Evolutionary conservation across 1,140 invertebrate genomes (phyloP), one percentile per base, ranked within the genome.

Genomic region (Pemphigus obesinymphae): DNA sequence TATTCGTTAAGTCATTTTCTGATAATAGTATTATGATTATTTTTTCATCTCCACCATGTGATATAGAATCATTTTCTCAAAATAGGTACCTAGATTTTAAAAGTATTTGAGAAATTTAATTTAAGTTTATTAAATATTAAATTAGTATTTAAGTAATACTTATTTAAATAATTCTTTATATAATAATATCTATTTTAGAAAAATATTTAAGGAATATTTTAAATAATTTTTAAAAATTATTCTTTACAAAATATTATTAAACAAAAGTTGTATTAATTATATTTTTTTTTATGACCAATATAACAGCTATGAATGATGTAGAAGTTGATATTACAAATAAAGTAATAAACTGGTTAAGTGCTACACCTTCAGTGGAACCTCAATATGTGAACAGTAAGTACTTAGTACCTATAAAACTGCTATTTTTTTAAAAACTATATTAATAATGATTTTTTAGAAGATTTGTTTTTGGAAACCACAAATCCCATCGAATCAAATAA

Each of bases 321-420:
- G 58, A 61, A 61, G 58, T 61, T 61, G 29, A 61, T 26, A 61
- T 61, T 61, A 61, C 58, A 61, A 61, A 61, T 61, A 61, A 61
- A 61, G 58, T 61, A 61, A 31, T 61, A 3, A 4, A 29, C 3
- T 61, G 58, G 55, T 61, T 61, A 61, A 61, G 31, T 61, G 23
- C 1, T 61, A 61, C 58, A 61, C 58, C 55, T 61, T 61, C 58
- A 61, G 58, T 61, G 29, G 13, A 0, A 61, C 29, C 58, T 31
- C 13, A 31, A 31, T 61, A 31, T 61, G 29, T 29, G 17, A 58
- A 58, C 26, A 29, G 55, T 58, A 58, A 58, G 55, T 53, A 53
- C 17, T 8, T 29, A 11, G 26, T 61, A 61, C 3, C n/a, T 3
- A 53, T 23, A 11, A 1, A 55, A 26, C 31, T 61, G 13, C 4